A percentile compares a stretch with the other conserved stretches of the same genome.
Evolutionary conservation across 1,140 invertebrate genomes (phyloP).

Genomic region (Heliconius eleuchia): DNA sequence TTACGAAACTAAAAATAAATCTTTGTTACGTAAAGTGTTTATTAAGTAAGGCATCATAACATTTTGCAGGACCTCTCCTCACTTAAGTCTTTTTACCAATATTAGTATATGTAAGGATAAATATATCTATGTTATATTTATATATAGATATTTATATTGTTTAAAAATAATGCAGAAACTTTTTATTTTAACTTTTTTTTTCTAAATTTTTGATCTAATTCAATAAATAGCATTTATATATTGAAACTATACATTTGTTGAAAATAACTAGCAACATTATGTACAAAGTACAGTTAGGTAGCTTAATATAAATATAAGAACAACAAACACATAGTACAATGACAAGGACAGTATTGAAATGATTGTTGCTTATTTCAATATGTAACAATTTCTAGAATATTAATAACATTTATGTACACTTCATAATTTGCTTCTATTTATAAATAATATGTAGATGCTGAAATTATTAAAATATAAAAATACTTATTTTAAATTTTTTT

Average conservation of each 20-base stretch:
- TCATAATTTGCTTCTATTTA: not conserved
- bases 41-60: no score
- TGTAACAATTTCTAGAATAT: not conserved
- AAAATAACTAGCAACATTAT: not conserved
- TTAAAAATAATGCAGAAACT: not conserved
- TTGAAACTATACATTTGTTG: not conserved
- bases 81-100: no score
- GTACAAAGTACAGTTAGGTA: slow-evolving; percentile 8
- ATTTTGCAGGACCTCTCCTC: no score
- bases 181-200: not conserved
- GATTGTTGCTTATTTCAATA: not conserved
- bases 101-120: no score
- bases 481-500: no score
- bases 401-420: not conserved
- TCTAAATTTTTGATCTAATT: not conserved
- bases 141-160: no score
- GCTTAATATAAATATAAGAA: slow-evolving; percentile 5
- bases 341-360: not conserved
- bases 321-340: not conserved
- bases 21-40: no score
- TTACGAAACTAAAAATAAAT: no score
- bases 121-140: no score
- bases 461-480: not conserved
- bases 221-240: not conserved
- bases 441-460: not conserved